Base-by-base conservation (phyloP, 2,113 vertebrate species). In the Apteryx owenii region DNA sequence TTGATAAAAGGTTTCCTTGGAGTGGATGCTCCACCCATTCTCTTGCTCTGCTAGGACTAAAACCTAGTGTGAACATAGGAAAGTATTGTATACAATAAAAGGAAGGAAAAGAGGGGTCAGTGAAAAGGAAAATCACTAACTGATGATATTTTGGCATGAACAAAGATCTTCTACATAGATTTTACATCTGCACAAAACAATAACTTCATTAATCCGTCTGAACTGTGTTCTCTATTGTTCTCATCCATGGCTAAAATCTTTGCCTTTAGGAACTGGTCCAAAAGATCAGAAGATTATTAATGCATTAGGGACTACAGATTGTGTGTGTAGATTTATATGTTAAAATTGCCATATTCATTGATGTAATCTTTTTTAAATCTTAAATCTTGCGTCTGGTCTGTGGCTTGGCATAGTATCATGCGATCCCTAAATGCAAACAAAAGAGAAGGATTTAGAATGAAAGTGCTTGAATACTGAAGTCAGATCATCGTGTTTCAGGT, bases 241-340 rank as follows among this genome's bases (percentile, higher is more conserved):
- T 93, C 76, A 68, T 88, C 23, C 1, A 0, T 72, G 76, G 77
- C 78, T 90, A 81, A 92, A 96, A 54, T 46, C 22, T 82, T 92
- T 86, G 66, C 64, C 54, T 60, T 81, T 80, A 92, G 92, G 91
- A 97, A 68, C 62, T 44, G 88, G 48, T 96, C 92, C 97, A 97
- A 95, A 95, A 97, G 85, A 94, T 96, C 87, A 85, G 48, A 76
- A 92, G 82, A 90, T 91, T 95, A 68, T 88, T 83, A 21, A 68
- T 83, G 66, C 29, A 82, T 77, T 95, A 92, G 70, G 31, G n/a
- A 61, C 51, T 73, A 26, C 19, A 91, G 73, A 96, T 79, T 94
- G 51, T 33, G 46, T 13, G 25, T 77, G 38, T 65, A 79, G 76
- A 94, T 94, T 94, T 89, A 51, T 68, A 89, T 73, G 77, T 85